These are phyloP conservation scores for Rhagonycha lutea DNA, from an alignment of 2,888 invertebrate species.

Conservation along the genomic window DNA sequence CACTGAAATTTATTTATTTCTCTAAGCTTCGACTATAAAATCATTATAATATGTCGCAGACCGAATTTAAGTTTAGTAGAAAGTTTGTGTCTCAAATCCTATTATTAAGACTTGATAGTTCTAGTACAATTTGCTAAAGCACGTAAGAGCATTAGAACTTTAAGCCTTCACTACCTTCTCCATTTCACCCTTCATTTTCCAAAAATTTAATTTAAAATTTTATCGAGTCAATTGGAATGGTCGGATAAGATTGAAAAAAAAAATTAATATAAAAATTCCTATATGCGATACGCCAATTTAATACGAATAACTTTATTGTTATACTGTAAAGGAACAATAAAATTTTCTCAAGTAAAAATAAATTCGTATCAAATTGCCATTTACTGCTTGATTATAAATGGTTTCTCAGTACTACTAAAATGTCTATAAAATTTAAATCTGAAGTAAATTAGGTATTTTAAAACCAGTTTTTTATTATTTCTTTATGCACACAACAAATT, in stretches of 20 bases:
- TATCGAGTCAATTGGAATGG: background rate
- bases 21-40: background rate
- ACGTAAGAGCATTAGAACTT: slow-evolving; percentile 2
- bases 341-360: slow-evolving; percentile 8
- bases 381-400: slow-evolving; percentile 20
- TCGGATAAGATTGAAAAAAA: background rate
- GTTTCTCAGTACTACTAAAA: slow-evolving; percentile 18
- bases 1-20: background rate
- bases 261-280: background rate
- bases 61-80: background rate
- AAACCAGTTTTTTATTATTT: slow-evolving; percentile 23
- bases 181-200: background rate
- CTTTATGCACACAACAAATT: slow-evolving; percentile 15
- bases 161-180: background rate
- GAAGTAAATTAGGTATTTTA: slow-evolving; percentile 22
- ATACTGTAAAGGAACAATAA: background rate
- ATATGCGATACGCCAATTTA: background rate
- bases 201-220: background rate
- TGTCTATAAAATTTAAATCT: slow-evolving; percentile 28
- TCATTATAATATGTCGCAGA: background rate
- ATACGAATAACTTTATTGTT: background rate
- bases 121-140: slow-evolving; percentile 2
- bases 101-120: slow-evolving; percentile 16
- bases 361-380: slow-evolving; percentile 16
- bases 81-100: background rate